These are phyloP conservation scores for Synanthedon myopaeformis DNA, from an alignment of 2,888 invertebrate genomes.

Conservation along the genomic window DNA sequence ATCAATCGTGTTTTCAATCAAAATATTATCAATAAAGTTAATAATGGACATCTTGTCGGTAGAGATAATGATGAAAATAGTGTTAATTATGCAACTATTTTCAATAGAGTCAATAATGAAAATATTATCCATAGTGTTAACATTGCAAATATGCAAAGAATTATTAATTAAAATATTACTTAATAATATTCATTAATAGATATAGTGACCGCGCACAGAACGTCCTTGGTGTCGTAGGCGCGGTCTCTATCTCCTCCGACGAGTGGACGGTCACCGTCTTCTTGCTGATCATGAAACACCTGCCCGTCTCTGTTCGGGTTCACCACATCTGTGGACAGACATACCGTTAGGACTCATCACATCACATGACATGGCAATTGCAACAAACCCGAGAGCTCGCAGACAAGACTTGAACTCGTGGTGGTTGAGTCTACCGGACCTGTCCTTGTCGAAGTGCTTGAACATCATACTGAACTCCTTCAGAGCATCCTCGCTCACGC, in stretches of 20 bases:
- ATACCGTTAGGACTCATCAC: constrained; percentile 5
- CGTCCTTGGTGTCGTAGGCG: constrained; percentile 99
- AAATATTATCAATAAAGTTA: too few species aligned
- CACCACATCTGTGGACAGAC: constrained; percentile 74
- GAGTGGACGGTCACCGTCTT: constrained; percentile 99
- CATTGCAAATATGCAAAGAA: too few species aligned
- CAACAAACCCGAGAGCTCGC: constrained; percentile 81
- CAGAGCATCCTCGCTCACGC: constrained; percentile 79
- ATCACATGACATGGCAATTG: not conserved
- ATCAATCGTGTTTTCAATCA: too few species aligned
- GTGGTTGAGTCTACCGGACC: constrained; percentile 82
- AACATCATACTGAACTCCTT: constrained; percentile 98
- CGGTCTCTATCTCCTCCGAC: constrained; percentile 97
- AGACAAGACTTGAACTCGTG: constrained; percentile 99
- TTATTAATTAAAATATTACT: too few species aligned
- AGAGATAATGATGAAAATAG: too few species aligned
- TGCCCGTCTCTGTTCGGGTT: constrained; percentile 97
- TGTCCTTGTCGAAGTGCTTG: constrained; percentile 99
- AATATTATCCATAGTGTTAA: too few species aligned
- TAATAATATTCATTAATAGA: constrained; percentile 13
- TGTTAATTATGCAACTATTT: too few species aligned
- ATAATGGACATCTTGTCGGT: too few species aligned
- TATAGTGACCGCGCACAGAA: constrained; percentile 88
- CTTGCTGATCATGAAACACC: constrained; percentile 99
- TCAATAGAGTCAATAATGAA: too few species aligned